Evolutionary conservation across 2,888 invertebrate species (phyloP), one percentile per base, ranked within the genome.

Genomic region (Pachycephus smyrnensis): DNA sequence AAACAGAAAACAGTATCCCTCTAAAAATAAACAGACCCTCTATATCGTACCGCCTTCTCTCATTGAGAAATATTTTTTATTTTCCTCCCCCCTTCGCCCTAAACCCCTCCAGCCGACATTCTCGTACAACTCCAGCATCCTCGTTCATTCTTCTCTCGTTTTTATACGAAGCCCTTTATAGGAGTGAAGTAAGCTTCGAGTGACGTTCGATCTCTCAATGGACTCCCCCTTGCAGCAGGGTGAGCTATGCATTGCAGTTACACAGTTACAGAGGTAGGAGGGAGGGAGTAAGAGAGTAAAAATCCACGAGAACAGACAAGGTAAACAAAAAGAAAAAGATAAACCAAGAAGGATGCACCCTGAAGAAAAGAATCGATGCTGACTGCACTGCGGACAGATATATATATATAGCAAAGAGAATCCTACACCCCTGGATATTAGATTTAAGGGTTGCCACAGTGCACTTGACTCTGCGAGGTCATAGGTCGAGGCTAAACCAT

Each of bases 241-340:
- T 9, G 73, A 75, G 68, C 37, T 40, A 75, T 75, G 73, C 71
- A 69, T 69, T 30, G 23, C 33, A 74, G 69, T 80, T 30, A 30
- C 75, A 77, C 69, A 75, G 36, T n/a, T n/a, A 55, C 33, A 75
- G 77, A 75, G 55, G 36, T 37, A 40, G 12, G 12, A 68, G 69
- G n/a, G 40, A n/a, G 40, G 15, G 68, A 15, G n/a, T 36, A 12
- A 36, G 75, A 31, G 79, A 69, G 32, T 32, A 31, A 32, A 9
- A 37, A 23, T 30, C 73, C 23, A n/a, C 37, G 55, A 37, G 31
- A 35, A 73, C 33, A 37, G 76, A 40, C 36, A 23, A 73, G 68
- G 76, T 68, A 74, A 32, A 78, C 74, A 69, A 69, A 77, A 77
- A 75, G 75, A 76, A 73, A 36, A 73, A 80, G 71, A 75, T 75